Percentiles rank a stretch among this genome's conserved stretches.
Conservation (phyloP, 37 sponge, comb jelly and placozoan species). For the Beroe forskalii region DNA sequence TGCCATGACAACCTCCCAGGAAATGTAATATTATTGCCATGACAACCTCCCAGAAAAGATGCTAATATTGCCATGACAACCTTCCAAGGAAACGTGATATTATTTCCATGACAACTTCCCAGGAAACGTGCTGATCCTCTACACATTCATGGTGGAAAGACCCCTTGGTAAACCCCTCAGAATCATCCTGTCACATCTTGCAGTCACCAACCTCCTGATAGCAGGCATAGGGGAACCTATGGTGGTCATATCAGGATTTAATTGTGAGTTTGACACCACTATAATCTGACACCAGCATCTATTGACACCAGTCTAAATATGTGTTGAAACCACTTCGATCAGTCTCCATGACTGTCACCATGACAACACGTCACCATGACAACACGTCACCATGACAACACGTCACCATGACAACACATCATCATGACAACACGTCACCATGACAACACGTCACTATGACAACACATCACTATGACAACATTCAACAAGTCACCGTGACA, state of each 20-base stretch:
- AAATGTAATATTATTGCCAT: no score
- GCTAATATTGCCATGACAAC: no score
- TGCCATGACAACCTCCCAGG: no score
- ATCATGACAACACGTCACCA: background rate
- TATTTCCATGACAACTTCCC: no score
- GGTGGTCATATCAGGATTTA: constrained; percentile 58
- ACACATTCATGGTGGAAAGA: constrained; percentile 26
- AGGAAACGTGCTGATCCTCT: constrained; percentile 24
- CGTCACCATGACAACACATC: background rate
- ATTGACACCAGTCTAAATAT: no score
- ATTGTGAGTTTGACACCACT: constrained; percentile 3
- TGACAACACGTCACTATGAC: background rate
- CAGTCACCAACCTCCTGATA: constrained; percentile 45
- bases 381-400: background rate
- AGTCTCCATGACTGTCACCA: no score
- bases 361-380: background rate
- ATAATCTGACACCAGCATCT: no score
- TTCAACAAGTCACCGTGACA: background rate
- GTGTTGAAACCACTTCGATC: no score
- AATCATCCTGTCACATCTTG: constrained; percentile 26
- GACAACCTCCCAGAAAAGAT: no score
- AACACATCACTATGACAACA: background rate
- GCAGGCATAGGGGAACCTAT: constrained; percentile 55
- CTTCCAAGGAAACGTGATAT: no score
- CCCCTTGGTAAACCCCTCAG: constrained; percentile 20